These are phyloP conservation scores for Microplitis demolitor DNA, from an alignment of 1,140 invertebrate genomes.

Conservation along the genomic window DNA sequence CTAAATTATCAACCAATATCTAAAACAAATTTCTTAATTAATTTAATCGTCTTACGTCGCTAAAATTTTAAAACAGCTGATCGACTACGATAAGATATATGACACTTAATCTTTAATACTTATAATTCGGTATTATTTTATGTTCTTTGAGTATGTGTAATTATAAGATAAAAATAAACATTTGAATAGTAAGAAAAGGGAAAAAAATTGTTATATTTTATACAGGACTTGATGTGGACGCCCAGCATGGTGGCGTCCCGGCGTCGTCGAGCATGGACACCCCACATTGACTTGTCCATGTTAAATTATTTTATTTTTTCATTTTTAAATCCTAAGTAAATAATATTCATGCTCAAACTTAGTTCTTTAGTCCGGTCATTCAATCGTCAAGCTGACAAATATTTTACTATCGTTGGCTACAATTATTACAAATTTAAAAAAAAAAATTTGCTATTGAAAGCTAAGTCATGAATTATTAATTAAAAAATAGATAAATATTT, in stretches of 20 bases:
- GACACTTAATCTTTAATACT: background rate
- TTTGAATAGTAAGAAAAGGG: background rate
- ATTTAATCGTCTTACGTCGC: background rate
- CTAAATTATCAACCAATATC: no score
- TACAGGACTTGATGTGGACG: constrained; percentile 3
- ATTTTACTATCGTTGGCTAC: no score
- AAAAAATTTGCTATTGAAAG: no score
- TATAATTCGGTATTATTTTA: background rate
- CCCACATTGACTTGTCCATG: background rate
- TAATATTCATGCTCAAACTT: no score
- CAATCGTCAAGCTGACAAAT: no score
- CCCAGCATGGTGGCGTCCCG: constrained; percentile 19
- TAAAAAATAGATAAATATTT: no score
- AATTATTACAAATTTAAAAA: no score
- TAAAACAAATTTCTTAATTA: no score
- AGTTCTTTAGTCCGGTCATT: no score
- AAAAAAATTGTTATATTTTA: no score
- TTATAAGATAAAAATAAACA: background rate
- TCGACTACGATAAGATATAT: background rate
- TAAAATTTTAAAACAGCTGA: constrained; percentile 19
- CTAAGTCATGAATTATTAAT: no score
- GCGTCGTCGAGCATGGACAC: constrained; percentile 1
- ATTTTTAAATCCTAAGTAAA: background rate
- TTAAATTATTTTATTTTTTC: background rate
- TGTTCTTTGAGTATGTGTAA: background rate